A percentile compares a stretch with the other conserved stretches of the same genome.
phyloP scores from a whole-genome alignment of 1,140 invertebrate genomes.

The Cotesia chilonis region DNA sequence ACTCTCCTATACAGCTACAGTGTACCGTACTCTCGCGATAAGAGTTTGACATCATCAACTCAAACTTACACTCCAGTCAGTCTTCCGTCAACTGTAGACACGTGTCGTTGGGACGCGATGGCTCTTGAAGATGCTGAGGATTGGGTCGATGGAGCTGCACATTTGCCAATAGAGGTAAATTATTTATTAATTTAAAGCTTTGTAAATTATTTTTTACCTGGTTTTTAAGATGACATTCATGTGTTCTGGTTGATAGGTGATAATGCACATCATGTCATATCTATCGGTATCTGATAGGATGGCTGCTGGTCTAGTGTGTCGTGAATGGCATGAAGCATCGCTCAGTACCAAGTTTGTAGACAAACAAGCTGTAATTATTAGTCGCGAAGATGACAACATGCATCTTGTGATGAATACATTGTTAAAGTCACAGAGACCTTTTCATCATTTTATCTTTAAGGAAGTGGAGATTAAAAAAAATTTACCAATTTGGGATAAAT shows the following conservation, averaged over 20 bases:
- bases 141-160: neutral
- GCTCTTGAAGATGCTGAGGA: neutral
- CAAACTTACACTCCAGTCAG: constrained; percentile 1
- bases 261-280: constrained; percentile 72
- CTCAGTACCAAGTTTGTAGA: constrained; percentile 68
- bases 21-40: too few species aligned
- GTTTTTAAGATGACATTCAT: neutral
- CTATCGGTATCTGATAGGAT: constrained; percentile 69
- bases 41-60: neutral
- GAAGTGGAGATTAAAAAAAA: constrained; percentile 68
- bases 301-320: constrained; percentile 69
- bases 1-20: too few species aligned
- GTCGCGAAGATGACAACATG: constrained; percentile 65
- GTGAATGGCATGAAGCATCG: constrained; percentile 69
- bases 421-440: constrained; percentile 61
- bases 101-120: constrained; percentile 10
- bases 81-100: constrained; percentile 18
- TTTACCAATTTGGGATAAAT: constrained; percentile 58
- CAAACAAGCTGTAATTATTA: constrained; percentile 66
- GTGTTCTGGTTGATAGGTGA: constrained; percentile 63
- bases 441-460: constrained; percentile 69
- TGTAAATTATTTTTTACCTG: too few species aligned
- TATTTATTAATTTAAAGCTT: neutral
- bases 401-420: constrained; percentile 64
- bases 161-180: constrained; percentile 31